These are phyloP conservation scores for Fabriciana adippe DNA, from an alignment of 2,888 invertebrate species.

Conservation along the genomic window DNA sequence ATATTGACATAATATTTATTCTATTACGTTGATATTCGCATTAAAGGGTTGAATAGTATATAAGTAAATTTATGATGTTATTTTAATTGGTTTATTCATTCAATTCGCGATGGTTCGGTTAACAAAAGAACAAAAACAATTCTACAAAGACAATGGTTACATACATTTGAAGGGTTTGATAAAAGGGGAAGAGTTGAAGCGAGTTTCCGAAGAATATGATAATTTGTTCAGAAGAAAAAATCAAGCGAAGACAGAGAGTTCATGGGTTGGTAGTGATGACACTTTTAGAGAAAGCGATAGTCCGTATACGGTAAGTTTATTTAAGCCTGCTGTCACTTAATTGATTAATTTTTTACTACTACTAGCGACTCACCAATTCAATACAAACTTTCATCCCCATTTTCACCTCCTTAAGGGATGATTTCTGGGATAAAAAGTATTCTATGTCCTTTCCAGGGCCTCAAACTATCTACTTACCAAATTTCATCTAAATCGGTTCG, in stretches of 20 bases:
- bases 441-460: no score
- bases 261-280: slow-evolving; percentile 78
- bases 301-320: slow-evolving; percentile 52
- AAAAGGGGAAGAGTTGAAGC: slow-evolving; percentile 63
- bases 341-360: no score
- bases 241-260: slow-evolving; percentile 74
- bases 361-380: no score
- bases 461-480: no score
- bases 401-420: no score
- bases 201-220: slow-evolving; percentile 75
- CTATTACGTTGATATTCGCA: background rate
- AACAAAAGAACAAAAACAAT: slow-evolving; percentile 69
- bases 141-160: slow-evolving; percentile 80
- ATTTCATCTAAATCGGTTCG: no score
- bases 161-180: slow-evolving; percentile 74
- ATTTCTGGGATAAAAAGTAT: no score
- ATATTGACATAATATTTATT: no score
- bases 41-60: slow-evolving; percentile 8
- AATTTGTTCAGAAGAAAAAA: slow-evolving; percentile 76
- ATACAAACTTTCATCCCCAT: no score
- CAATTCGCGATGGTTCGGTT: slow-evolving; percentile 55
- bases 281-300: slow-evolving; percentile 53
- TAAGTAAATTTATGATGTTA: background rate
- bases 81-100: background rate
- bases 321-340: background rate